Evolutionary conservation across 2,113 vertebrate species (phyloP).

Genomic region (Indicator maculatus): DNA sequence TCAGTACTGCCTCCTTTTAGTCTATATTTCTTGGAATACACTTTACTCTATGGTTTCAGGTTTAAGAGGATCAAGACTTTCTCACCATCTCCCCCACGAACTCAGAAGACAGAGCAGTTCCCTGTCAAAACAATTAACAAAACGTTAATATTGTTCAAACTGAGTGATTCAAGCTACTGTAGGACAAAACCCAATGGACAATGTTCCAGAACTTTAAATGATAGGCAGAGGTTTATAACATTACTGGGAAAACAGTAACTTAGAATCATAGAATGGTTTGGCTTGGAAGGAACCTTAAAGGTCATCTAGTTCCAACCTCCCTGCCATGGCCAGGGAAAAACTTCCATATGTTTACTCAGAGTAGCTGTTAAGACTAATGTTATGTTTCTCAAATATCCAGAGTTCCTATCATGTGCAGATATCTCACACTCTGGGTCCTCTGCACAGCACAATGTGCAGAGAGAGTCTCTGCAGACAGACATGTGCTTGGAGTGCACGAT

Average conservation of each 20-base stretch:
- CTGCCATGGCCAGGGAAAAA: background rate
- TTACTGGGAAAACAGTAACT: background rate
- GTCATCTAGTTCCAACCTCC: background rate
- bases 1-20: background rate
- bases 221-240: fast-evolving
- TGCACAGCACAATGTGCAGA: background rate
- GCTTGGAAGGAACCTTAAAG: background rate
- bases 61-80: background rate
- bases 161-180: background rate
- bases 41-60: background rate
- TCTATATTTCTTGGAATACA: background rate
- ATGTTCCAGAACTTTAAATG: background rate
- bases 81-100: background rate
- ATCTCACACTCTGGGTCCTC: background rate
- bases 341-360: background rate
- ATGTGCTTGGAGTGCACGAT: background rate
- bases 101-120: background rate
- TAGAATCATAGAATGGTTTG: background rate
- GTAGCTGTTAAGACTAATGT: background rate
- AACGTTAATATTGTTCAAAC: background rate
- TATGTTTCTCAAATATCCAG: background rate
- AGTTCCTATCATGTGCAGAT: fast-evolving
- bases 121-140: background rate
- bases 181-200: background rate
- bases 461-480: background rate